Evolutionary conservation across 2,888 invertebrate species (phyloP), one percentile per base, ranked within the genome.

Genomic region (Drymonia ruficornis): DNA sequence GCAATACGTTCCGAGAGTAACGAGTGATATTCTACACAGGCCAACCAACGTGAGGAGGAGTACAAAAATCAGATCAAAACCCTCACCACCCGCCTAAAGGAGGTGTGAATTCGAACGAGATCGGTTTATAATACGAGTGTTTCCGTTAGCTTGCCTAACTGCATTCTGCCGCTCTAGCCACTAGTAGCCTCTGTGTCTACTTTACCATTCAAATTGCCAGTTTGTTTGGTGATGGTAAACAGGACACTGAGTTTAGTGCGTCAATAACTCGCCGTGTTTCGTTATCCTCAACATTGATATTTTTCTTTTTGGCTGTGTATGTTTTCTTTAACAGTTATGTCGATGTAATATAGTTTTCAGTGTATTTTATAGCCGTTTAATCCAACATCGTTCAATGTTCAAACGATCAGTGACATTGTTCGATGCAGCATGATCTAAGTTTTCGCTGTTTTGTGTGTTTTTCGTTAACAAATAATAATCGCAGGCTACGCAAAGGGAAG

Each of bases 31-130:
- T 90, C 76, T 70, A 83, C 72, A 82, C 90, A 99, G 98, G 99
- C 99, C 94, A 98, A 98, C 95, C 98, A 99, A 95, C 97, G 99
- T 87, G 99, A 99, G 94, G 99, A 99, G 95, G 98, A 98, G 93
- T 99, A 99, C 97, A 99, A 99, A 96, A 98, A 98, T 94, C 99
- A 99, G 96, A 99, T 99, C 96, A 99, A 99, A 96, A 98, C 97
- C 93, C 96, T 98, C 93, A 98, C 97, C 93, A 97, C 97, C 94
- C 98, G 98, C 94, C 98, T 99, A 95, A 99, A 99, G 97, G 99
- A 99, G 99, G 99, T 99, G 96, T 93, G 93, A 92, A 76, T 75
- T 70, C 70, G 81, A 83, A 77, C 77, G 75, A 79, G 75, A 84
- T 74, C 74, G 80, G 81, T 83, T 84, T 67, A 74, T 73, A 74